phyloP scores from a whole-genome alignment of 1,140 invertebrate genomes.

The Scaptomyza pallida region DNA sequence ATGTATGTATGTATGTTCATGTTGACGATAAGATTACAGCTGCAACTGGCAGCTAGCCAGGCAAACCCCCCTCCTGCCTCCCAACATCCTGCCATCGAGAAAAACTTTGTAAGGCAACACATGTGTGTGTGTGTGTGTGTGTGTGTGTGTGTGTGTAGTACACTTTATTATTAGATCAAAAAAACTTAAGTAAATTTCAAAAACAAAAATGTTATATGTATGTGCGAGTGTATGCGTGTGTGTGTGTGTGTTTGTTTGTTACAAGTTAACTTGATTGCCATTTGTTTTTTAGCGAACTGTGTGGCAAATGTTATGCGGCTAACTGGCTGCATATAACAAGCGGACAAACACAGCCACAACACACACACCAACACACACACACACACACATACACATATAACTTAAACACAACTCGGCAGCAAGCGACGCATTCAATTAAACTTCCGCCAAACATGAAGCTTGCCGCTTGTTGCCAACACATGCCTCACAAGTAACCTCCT shows the following conservation, averaged over 20 bases:
- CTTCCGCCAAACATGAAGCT: constrained; percentile 78
- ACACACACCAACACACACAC: constrained; percentile 22
- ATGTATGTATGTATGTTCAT: constrained; percentile 22
- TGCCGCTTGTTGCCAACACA: constrained; percentile 39
- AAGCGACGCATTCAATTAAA: constrained; percentile 82
- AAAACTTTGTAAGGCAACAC: constrained; percentile 16
- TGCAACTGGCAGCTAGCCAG: constrained; percentile 34
- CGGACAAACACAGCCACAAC: constrained; percentile 46
- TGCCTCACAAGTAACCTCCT: neutral
- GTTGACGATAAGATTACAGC: constrained; percentile 68
- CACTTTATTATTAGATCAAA: constrained; percentile 79
- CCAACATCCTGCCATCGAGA: neutral
- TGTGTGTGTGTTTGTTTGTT: constrained; percentile 39
- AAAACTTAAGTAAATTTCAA: constrained; percentile 74
- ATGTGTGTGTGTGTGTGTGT: constrained; percentile 3
- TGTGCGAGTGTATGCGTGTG: constrained; percentile 17
- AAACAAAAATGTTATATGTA: constrained; percentile 50
- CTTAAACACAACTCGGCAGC: constrained; percentile 36
- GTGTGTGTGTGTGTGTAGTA: constrained; percentile 19
- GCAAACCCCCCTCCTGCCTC: neutral
- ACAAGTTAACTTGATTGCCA: constrained; percentile 80
- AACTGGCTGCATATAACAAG: constrained; percentile 67
- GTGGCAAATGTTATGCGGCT: constrained; percentile 76
- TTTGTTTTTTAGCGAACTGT: constrained; percentile 72
- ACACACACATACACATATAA: constrained; percentile 1